Base-by-base conservation (phyloP, 2,113 vertebrate genomes). In the Bucco capensis region DNA sequence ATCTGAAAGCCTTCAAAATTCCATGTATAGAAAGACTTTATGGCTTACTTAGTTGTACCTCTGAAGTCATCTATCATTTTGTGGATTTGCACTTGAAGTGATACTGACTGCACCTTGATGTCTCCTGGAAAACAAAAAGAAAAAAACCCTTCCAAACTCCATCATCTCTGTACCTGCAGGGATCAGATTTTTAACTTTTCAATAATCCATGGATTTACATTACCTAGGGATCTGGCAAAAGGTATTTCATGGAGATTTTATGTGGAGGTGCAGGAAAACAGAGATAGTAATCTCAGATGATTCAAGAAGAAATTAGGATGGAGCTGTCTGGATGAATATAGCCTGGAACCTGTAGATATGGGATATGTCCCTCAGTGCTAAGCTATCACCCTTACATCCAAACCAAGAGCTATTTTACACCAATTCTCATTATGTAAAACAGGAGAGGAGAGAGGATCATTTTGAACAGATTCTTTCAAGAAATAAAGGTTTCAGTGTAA, bases 31-130 rank as follows among this genome's bases (percentile, higher is more conserved):
- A 54, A 84, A 54, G 67, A 50, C 18, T 56, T 44, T 6, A 19
- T 24, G 66, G 27, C 47, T 87, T 54, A 49, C 30, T 84, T 21
- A 75, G 75, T 24, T 12, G 6, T 24, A 14, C 5, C 8, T 70
- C 50, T 70, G 50, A 82, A 40, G 38, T 47, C 30, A 44, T 0
- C 0, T 7, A 40, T 38, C 0, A 0, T n/a, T 84, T 31, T 47
- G 46, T 30, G 35, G 44, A 58, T 71, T 78, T 35, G 61, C 49
- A 33, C 6, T 21, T 11, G 28, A 44, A 37, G 12, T 44, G 31
- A 49, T 40, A 33, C 60, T 50, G 37, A 56, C 28, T 35, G 74
- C 31, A 46, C 37, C 2, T 8, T 78, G 40, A 31, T 90, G 67
- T 25, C 42, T 69, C 33, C 51, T 51, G 35, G 16, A 81, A 70